These are phyloP conservation scores for Nemoura dubitans DNA, from an alignment of 2,888 invertebrate genomes.

Conservation along the genomic window DNA sequence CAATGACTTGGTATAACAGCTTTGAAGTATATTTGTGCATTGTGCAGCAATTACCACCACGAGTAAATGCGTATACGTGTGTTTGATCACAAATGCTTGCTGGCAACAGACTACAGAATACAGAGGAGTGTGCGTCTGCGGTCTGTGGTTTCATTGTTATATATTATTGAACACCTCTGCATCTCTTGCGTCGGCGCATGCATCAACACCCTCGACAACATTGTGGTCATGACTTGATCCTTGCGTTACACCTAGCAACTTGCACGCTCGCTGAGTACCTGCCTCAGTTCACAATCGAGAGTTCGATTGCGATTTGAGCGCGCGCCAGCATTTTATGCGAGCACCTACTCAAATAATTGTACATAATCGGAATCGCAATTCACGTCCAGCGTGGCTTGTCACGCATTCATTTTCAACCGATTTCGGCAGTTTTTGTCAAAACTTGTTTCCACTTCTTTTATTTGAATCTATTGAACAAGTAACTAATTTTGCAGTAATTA, in stretches of 20 bases:
- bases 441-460: neutral
- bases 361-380: neutral
- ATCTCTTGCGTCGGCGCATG: neutral
- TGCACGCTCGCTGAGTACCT: neutral
- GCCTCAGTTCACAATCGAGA: neutral
- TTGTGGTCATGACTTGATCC: neutral
- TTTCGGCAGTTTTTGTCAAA: neutral
- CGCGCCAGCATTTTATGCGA: neutral
- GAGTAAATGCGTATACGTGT: neutral
- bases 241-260: neutral
- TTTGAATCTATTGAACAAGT: neutral
- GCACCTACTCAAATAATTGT: too few relatives aligned
- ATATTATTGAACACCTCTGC: neutral
- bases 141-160: neutral
- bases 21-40: neutral
- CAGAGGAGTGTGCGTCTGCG: neutral
- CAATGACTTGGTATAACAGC: too few relatives aligned
- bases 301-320: neutral
- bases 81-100: neutral
- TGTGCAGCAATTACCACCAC: neutral
- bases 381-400: neutral
- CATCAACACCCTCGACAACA: neutral
- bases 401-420: neutral
- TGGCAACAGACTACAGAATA: neutral
- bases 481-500: neutral